Evolutionary conservation across 2,888 invertebrate genomes (phyloP).

Genomic region (Bombyx huttoni): DNA sequence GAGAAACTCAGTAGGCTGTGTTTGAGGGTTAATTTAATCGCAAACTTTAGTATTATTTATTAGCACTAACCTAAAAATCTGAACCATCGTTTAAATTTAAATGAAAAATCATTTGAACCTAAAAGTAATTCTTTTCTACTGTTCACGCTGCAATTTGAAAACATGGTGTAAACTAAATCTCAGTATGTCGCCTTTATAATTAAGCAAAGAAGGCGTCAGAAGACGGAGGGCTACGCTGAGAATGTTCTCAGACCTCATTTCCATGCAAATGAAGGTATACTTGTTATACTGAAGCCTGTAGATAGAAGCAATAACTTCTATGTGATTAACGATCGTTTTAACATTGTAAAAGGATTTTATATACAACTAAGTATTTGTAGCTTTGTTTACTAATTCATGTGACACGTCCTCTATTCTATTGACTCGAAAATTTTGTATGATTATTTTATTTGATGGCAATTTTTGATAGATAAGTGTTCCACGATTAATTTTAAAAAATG

Average conservation of each 20-base stretch:
- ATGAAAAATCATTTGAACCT: not conserved
- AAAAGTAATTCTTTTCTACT: not conserved
- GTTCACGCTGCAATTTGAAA: constrained; percentile 11
- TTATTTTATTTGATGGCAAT: no score
- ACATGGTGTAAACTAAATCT: constrained; percentile 18
- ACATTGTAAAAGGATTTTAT: constrained; percentile 6
- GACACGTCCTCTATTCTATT: not conserved
- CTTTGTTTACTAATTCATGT: not conserved
- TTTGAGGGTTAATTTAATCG: no score
- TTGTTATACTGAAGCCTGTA: constrained; percentile 38
- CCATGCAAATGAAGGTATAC: constrained; percentile 65
- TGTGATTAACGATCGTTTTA: constrained; percentile 17
- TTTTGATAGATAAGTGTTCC: no score
- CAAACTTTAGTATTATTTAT: no score
- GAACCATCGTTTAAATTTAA: not conserved
- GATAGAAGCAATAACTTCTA: constrained; percentile 23
- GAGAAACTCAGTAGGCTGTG: no score
- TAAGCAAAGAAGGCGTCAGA: constrained; percentile 62
- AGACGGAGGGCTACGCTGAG: constrained; percentile 46
- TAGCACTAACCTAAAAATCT: no score
- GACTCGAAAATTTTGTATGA: no score
- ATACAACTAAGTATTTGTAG: no score
- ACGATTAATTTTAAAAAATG: no score
- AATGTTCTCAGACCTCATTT: constrained; percentile 65
- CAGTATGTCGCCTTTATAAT: constrained; percentile 53